Evolutionary conservation across 2,888 invertebrate species (phyloP).

Genomic region (Lypha dubia): DNA sequence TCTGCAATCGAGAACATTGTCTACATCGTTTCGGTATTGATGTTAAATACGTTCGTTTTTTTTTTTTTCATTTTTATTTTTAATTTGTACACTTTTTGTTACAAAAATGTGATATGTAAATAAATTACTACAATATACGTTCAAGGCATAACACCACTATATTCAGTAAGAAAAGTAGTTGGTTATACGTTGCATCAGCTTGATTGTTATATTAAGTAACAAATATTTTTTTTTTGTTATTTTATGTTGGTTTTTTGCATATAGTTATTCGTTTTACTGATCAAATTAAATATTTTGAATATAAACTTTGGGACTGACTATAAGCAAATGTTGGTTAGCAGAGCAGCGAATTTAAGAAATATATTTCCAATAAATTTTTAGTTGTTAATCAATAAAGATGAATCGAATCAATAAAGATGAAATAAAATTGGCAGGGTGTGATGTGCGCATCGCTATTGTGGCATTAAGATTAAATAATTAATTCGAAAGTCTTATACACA

Average conservation of each 20-base stretch:
- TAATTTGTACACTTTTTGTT: not conserved
- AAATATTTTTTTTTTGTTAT: not conserved
- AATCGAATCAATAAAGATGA: too few species aligned
- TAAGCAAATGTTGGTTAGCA: not conserved
- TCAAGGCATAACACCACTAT: not conserved
- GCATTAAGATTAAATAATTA: too few species aligned
- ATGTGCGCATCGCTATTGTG: too few species aligned
- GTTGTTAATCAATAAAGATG: too few species aligned
- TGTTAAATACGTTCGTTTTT: too few species aligned
- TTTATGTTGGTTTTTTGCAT: not conserved
- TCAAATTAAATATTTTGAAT: not conserved
- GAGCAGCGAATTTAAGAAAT: not conserved
- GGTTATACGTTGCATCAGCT: not conserved
- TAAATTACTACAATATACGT: not conserved
- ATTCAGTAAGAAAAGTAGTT: not conserved
- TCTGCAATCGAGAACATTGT: constrained; percentile 37
- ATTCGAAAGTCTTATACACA: too few species aligned
- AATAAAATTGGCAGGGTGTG: too few species aligned
- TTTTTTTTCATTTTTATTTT: constrained; percentile 15
- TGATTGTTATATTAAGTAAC: constrained; percentile 15
- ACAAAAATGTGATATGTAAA: constrained; percentile 3
- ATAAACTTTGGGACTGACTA: not conserved
- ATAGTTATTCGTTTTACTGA: not conserved
- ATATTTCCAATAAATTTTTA: too few species aligned
- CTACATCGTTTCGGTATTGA: constrained; percentile 38